Base-by-base conservation (phyloP, 2,797 vertebrate species). In the Mallotus villosus region DNA sequence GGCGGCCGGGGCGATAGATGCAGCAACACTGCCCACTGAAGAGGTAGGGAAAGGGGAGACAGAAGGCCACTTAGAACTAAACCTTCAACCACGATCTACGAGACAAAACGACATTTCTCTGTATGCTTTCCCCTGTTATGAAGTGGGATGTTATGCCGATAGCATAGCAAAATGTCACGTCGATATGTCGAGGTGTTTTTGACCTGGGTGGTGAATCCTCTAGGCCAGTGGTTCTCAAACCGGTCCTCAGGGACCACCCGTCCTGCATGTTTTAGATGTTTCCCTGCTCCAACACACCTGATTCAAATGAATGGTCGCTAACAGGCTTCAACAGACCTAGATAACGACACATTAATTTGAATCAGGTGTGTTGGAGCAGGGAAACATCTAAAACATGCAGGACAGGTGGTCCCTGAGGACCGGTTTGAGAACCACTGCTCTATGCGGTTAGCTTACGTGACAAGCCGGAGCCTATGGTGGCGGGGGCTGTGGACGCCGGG, bases 381-480 rank as follows among this genome's bases (percentile, higher is more conserved):
- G n/a, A n/a, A n/a, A n/a, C n/a, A n/a, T n/a, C n/a, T n/a, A 29
- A 2, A 29, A 4, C 29, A 2, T 29, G 29, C 2, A 2, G 29
- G 29, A 29, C 29, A 29, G 29, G n/a, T 29, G 29, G 2, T 4
- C 29, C 29, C 4, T 29, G 29, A 29, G 4, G 29, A 29, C 29
- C 29, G 29, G 29, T 2, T 29, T 4, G 29, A 4, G 4, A 2
- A 29, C 29, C 29, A 29, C 29, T 62, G 9, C 7, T 14, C 5
- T 14, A 41, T 27, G 24, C 2, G 17, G 12, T 27, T 70, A 53
- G 82, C 90, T 87, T 76, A 93, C 92, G 74, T 0, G 82, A 81
- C 49, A 95, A 94, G 62, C 90, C 86, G 0, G 86, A 51, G 25
- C 32, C 60, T 5, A 90, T 74, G 0, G 93, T 57, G 0, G 85